Base-by-base conservation (phyloP, 2,797 vertebrate genomes). In the Xiphorhynchus erythropygius region DNA sequence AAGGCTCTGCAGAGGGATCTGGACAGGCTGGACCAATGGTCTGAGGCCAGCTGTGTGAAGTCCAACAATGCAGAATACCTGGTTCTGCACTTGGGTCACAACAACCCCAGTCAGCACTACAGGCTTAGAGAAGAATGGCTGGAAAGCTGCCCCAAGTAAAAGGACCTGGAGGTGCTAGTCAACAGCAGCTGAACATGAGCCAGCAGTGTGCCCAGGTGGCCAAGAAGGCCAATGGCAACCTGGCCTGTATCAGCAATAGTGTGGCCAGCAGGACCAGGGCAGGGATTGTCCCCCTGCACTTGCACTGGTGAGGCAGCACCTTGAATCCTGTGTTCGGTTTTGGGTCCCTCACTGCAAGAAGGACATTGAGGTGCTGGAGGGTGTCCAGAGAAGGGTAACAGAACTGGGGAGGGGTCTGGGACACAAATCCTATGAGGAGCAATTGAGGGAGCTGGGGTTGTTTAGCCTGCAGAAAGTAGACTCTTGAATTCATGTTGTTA, bases 311-410 rank as follows among this genome's bases (percentile, higher is more conserved):
- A 70, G n/a, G n/a, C 2, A 24, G 0, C 28, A 25, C 4, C 37
- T 70, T 5, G 0, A 33, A 22, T 33, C 2, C 24, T 39, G 24
- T 52, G 50, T 1, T 4, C 57, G 33, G 44, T 35, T 64, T 0
- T 84, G 50, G 11, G 11, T 5, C 18, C 10, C 18, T 39, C 44
- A 2, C 3, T 32, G 0, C n/a, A 11, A 4, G 13, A 39, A 25
- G 1, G 57, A 8, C 23, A 27, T 0, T 30, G n/a, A 57, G 57
- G 19, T 23, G 12, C 73, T 77, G 71, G 44, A 57, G 57, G 0
- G 0, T 27, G 65, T 32, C 50, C n/a, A 77, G 79, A 52, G 79
- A 64, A 83, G n/a, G 50, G 25, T 0, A 30, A 0, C 0, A 0
- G 79, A 23, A 10, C 50, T 46, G 44, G 30, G 10, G 18, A 46